Evolutionary conservation across 2,888 invertebrate species (phyloP).

Genomic region (Diaperis boleti): DNA sequence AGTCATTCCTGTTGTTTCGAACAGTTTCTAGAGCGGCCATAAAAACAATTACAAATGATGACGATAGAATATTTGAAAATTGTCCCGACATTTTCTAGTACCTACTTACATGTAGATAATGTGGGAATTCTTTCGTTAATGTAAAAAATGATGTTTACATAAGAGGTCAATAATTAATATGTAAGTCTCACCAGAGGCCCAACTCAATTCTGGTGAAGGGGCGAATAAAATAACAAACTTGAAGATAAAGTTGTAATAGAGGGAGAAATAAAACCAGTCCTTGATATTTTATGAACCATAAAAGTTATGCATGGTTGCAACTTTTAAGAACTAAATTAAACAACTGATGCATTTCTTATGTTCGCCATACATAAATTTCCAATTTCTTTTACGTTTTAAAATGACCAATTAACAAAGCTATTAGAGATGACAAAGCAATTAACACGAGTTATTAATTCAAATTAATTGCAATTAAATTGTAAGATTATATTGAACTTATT

Average conservation of each 20-base stretch:
- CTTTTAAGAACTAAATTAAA: conserved; percentile 45
- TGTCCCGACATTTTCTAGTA: neutral
- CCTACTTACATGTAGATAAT: too few species aligned
- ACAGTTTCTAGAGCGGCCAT: conserved; percentile 3
- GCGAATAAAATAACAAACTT: conserved; percentile 24
- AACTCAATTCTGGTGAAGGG: neutral
- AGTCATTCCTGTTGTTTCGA: conserved; percentile 21
- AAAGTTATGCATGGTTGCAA: conserved; percentile 47
- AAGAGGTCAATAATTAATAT: neutral
- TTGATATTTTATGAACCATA: conserved; percentile 48
- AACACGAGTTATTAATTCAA: conserved; percentile 18
- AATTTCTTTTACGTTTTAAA: conserved; percentile 15
- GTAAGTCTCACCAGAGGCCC: conserved; percentile 5
- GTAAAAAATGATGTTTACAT: neutral
- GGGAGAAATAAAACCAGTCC: conserved; percentile 43
- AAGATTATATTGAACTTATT: neutral
- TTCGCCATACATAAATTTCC: conserved; percentile 38
- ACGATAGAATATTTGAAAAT: too few species aligned
- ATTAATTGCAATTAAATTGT: conserved; percentile 7
- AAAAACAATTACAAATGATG: conserved; percentile 7
- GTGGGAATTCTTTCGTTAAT: too few species aligned
- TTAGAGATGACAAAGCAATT: conserved; percentile 20
- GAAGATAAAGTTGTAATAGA: conserved; percentile 26
- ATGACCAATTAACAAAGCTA: conserved; percentile 30
- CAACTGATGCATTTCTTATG: conserved; percentile 44